Percentiles rank a stretch among this genome's conserved stretches.
These are phyloP conservation scores for Mesodorylaimus sp. DNA, from an alignment of 2,888 invertebrate genomes.

Conservation along the genomic window DNA sequence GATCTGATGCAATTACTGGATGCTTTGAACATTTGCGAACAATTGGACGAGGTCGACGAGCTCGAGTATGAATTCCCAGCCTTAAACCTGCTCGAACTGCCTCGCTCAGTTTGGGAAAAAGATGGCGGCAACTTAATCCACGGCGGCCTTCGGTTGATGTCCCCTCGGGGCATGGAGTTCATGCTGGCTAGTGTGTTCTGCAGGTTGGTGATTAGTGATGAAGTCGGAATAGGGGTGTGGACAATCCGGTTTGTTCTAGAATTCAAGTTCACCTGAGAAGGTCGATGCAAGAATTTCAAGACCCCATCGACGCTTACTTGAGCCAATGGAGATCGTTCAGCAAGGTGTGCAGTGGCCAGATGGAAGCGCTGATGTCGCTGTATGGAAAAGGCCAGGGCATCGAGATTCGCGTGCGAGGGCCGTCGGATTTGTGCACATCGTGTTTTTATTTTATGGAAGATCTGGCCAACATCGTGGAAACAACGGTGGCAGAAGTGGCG, in stretches of 20 bases:
- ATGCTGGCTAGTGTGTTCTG: conserved; percentile 49
- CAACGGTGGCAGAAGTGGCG: conserved; percentile 45
- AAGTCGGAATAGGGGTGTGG: neutral
- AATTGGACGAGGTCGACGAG: conserved; percentile 48
- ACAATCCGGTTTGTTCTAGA: neutral
- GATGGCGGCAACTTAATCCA: conserved; percentile 32
- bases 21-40: conserved; percentile 49
- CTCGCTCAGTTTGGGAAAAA: conserved; percentile 9
- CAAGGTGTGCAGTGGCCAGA: conserved; percentile 47
- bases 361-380: conserved; percentile 49
- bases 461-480: conserved; percentile 44
- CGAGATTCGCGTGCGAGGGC: conserved; percentile 34
- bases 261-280: conserved; percentile 43
- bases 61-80: conserved; percentile 56
- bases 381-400: conserved; percentile 35
- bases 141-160: conserved; percentile 45
- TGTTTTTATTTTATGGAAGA: conserved; percentile 51
- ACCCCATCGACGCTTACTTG: conserved; percentile 44
- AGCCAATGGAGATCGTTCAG: conserved; percentile 45
- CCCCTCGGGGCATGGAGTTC: conserved; percentile 40
- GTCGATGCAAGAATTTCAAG: conserved; percentile 36
- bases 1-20: conserved; percentile 49
- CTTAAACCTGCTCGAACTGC: conserved; percentile 34
- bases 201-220: conserved; percentile 28
- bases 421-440: conserved; percentile 22